Percentiles rank a stretch among this genome's conserved stretches.
Conservation (phyloP, 2,113 vertebrate species). For the Ailuropoda melanoleuca region DNA sequence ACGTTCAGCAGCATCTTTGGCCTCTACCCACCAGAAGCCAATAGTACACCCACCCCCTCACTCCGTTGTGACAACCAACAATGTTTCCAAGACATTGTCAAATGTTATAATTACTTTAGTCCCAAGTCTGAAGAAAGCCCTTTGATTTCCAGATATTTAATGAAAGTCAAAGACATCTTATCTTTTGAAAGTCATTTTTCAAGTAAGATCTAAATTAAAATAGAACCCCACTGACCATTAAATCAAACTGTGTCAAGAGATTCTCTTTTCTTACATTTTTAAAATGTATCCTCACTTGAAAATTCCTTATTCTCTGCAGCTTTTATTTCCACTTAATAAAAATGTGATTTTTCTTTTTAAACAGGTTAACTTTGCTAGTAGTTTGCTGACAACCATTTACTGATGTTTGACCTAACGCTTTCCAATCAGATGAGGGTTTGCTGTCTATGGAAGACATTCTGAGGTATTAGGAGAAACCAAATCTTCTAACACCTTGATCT, state of each 20-base stretch:
- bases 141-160: background rate
- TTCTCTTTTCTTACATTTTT: background rate
- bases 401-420: background rate
- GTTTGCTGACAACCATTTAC: background rate
- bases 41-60: background rate
- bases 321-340: slow-evolving; percentile 26
- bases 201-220: background rate
- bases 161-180: background rate
- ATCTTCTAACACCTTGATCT: background rate
- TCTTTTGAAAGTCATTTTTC: slow-evolving; percentile 15
- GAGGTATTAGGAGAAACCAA: background rate
- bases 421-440: background rate
- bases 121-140: background rate
- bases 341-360: background rate
- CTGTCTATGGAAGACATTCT: background rate
- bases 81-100: background rate
- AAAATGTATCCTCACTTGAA: background rate
- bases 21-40: background rate
- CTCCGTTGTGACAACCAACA: background rate
- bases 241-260: background rate
- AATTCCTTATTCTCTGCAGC: background rate
- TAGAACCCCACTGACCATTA: background rate
- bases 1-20: background rate
- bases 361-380: background rate
- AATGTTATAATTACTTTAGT: background rate